These are phyloP conservation scores for Calameuta pallipes DNA, from an alignment of 2,888 invertebrate genomes.

Conservation along the genomic window DNA sequence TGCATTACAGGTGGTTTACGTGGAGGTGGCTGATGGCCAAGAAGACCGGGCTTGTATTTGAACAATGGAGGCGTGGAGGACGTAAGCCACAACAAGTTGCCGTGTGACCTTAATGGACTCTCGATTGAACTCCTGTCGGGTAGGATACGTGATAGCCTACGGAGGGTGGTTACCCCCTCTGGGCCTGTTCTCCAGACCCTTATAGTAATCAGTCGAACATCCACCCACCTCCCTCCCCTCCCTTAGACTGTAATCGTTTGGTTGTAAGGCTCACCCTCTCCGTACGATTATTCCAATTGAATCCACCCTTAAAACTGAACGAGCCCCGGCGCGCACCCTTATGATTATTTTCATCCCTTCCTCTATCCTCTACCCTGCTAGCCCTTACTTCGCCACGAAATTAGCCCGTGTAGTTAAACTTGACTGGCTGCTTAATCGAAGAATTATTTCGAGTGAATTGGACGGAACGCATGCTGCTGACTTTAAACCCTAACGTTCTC, in stretches of 20 bases:
- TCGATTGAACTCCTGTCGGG: slow-evolving; percentile 46
- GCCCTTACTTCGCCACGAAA: not conserved
- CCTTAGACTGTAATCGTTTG: not conserved
- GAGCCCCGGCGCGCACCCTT: not conserved
- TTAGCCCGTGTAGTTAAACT: not conserved
- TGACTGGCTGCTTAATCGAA: not conserved
- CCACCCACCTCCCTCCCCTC: too few relatives aligned
- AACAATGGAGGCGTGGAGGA: slow-evolving; percentile 38
- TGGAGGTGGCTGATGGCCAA: not conserved
- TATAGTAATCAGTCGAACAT: not conserved
- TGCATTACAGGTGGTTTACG: not conserved
- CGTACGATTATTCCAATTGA: not conserved
- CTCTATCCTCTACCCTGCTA: not conserved
- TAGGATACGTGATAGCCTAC: slow-evolving; percentile 10
- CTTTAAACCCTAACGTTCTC: not conserved
- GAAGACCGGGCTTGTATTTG: slow-evolving; percentile 19
- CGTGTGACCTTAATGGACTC: slow-evolving; percentile 50
- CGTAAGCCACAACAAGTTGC: slow-evolving; percentile 47
- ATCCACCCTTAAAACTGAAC: not conserved
- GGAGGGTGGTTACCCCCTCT: not conserved
- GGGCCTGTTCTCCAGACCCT: not conserved
- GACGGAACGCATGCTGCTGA: not conserved
- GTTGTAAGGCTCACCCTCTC: not conserved
- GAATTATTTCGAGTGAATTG: not conserved
- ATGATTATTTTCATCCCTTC: not conserved